phyloP scores from a whole-genome alignment of 2,888 invertebrate species.

The Phalera bucephala region DNA sequence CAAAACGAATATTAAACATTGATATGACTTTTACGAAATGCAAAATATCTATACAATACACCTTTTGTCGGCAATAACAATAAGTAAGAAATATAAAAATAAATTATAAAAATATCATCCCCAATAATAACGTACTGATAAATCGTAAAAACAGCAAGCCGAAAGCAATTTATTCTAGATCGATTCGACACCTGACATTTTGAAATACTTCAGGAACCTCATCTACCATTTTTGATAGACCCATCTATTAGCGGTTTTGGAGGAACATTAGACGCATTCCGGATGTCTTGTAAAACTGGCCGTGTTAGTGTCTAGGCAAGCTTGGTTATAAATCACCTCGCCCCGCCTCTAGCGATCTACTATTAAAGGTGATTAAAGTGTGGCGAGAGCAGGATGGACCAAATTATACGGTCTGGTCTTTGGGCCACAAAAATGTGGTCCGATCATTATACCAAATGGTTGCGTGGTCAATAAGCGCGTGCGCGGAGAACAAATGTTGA shows the following conservation, averaged over 20 bases:
- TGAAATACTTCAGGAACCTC: slow-evolving; percentile 10
- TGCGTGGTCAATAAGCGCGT: slow-evolving; percentile 36
- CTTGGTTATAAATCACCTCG: slow-evolving; percentile 57
- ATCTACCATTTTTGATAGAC: slow-evolving; percentile 13
- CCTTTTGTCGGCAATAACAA: not conserved
- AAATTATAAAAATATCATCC: no score
- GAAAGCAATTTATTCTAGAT: slow-evolving; percentile 25
- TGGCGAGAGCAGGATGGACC: slow-evolving; percentile 64
- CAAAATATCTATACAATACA: not conserved
- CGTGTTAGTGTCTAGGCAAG: slow-evolving; percentile 36
- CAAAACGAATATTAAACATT: no score
- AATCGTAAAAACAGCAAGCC: slow-evolving; percentile 4
- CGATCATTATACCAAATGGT: slow-evolving; percentile 58
- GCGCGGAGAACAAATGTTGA: slow-evolving; percentile 21
- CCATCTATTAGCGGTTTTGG: slow-evolving; percentile 2
- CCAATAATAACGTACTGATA: no score
- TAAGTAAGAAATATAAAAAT: not conserved
- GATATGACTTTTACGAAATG: no score
- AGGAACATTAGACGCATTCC: slow-evolving; percentile 14
- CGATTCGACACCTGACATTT: slow-evolving; percentile 24
- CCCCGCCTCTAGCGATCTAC: slow-evolving; percentile 51
- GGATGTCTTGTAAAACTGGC: slow-evolving; percentile 32
- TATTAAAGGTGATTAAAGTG: slow-evolving; percentile 71
- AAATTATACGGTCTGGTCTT: slow-evolving; percentile 68
- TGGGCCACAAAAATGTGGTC: slow-evolving; percentile 54